Evolutionary conservation across 2,113 vertebrate genomes (phyloP), one percentile per base, ranked within the genome.

Genomic region (Cranoglanis bouderius): DNA sequence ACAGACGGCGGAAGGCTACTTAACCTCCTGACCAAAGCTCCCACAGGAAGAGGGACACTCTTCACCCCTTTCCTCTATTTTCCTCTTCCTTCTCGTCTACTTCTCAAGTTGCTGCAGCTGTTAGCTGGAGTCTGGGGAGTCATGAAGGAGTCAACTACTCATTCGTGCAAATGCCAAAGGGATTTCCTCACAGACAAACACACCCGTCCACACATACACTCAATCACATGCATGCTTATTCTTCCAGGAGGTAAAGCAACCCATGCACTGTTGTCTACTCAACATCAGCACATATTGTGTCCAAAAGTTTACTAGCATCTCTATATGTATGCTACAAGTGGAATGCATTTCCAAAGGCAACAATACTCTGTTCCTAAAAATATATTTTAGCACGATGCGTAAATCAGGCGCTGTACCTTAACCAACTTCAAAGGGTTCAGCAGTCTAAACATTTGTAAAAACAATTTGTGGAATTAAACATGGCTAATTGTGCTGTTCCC

Each of bases 41-140:
- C 72, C 82, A 85, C 84, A 81, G 83, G 84, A 85, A 80, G 82
- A 77, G n/a, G 84, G 84, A 85, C 32, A 51, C 46, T 49, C 55
- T 59, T 57, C 14, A 29, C n/a, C 35, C 19, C 46, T 75, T 46
- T 59, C 75, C 35, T 77, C 81, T 35, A 35, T 16, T 85, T 85
- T 67, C 74, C 57, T 77, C 40, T 80, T n/a, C 24, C n/a, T 29
- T 59, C 85, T 74, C 53, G 55, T 72, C n/a, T 7, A 88, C 85
- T 83, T 93, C 93, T 93, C 88, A 89, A 90, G 91, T 92, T 91
- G 88, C 93, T 89, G 91, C 93, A 93, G 93, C 93, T 93, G 93
- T 95, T 91, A 89, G 87, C 40, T 38, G 84, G 89, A 85, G n/a
- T 67, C 90, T 89, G 85, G 74, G 89, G 90, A 90, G 91, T 85